A percentile compares a stretch with the other conserved stretches of the same genome.
These are phyloP conservation scores for Choreutis nemorana DNA, from an alignment of 2,888 invertebrate species.

Conservation along the genomic window DNA sequence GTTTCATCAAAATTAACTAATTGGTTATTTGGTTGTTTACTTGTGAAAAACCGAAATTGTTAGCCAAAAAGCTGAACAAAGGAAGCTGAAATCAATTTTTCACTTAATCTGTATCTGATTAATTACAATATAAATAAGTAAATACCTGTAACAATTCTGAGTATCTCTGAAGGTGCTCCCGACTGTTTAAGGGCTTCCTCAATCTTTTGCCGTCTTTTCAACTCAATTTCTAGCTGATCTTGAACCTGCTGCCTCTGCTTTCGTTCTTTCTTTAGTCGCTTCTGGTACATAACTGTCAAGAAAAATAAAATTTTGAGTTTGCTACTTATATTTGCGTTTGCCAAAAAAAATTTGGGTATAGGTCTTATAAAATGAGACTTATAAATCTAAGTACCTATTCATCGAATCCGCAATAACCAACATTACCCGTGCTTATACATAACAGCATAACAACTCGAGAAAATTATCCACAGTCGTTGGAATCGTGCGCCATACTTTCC, in stretches of 20 bases:
- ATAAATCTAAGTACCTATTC: too few species aligned
- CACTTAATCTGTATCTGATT: neutral
- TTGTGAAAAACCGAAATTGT: neutral
- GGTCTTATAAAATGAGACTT: conserved; percentile 6
- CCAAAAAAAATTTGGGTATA: neutral
- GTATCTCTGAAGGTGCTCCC: conserved; percentile 77
- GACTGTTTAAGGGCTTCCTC: conserved; percentile 83
- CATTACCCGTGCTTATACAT: conserved; percentile 33
- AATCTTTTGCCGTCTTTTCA: conserved; percentile 79
- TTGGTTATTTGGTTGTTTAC: neutral
- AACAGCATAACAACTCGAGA: conserved; percentile 39
- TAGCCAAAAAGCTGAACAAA: conserved; percentile 1
- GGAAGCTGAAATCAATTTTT: neutral
- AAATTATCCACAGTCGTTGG: conserved; percentile 35
- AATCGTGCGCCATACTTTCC: conserved; percentile 34
- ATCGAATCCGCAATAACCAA: conserved; percentile 45
- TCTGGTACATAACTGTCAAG: conserved; percentile 83
- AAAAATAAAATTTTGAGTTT: too few species aligned
- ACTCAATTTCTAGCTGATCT: conserved; percentile 83
- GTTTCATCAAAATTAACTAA: neutral
- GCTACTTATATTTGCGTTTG: conserved; percentile 1
- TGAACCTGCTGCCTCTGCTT: conserved; percentile 83
- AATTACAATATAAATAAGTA: neutral
- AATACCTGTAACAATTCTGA: conserved; percentile 80
- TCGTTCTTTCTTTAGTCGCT: conserved; percentile 88